Evolutionary conservation across 2,113 vertebrate species (phyloP), one percentile per base, ranked within the genome.

Genomic region (Heloderma charlesbogerti): DNA sequence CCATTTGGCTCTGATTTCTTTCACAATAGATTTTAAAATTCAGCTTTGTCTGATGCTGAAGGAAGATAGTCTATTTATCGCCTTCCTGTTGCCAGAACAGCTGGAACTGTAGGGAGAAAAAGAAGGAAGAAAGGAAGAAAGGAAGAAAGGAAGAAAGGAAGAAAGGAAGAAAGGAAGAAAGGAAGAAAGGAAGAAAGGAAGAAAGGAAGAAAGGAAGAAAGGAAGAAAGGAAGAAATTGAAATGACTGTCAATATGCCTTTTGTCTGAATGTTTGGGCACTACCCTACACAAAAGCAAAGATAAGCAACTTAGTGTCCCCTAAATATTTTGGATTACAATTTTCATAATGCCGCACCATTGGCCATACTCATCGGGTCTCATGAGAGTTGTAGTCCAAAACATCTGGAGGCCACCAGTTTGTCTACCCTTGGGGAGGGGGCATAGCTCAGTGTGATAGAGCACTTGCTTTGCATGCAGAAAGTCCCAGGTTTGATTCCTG

Each of bases 1-100:
- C 81, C 87, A 43, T 90, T 94, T 92, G 40, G 31, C 90, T 91
- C 79, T 94, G 83, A 93, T 95, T 94, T 91, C 93, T 93, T 92
- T 77, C 13, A 82, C 75, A 86, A 7, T 91, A 90, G 91, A 93
- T 88, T 86, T 88, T 63, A 83, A 88, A 91, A 51, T 43, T 92
- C 54, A 82, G 43, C 0, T 0, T 72, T 75, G 1, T n/a, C 60
- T 81, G 48, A 48, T 43, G 82, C 91, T 92, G 79, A n/a, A 78
- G 51, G 82, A 67, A 67, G 27, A 83, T 60, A 82, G 16, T 16
- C 54, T 63, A 40, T 80, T 78, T 88, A 2, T 71, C 91, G 81
- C n/a, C 40, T 15, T 84, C 84, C 37, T 72, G 75, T 40, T 54
- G 88, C 43, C 90, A 92, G 91, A 90, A 37, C 77, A 75, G 20